phyloP scores from a whole-genome alignment of 2,888 invertebrate species.

The Stomorhina lunata region DNA sequence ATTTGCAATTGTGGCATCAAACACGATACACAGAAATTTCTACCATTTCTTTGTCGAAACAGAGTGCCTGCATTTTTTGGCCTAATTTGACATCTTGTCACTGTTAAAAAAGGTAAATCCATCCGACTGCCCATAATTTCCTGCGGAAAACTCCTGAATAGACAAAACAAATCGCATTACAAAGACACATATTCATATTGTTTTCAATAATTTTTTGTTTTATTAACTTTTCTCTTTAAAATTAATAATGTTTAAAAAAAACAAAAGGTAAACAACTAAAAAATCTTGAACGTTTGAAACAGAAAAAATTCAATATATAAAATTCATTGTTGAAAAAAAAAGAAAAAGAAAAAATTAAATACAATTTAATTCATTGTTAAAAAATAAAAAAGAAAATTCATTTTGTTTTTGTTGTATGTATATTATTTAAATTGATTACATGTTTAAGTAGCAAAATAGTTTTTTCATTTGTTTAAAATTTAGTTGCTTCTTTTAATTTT shows the following conservation, averaged over 20 bases:
- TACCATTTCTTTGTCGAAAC: no score
- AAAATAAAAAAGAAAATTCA: constrained; percentile 16
- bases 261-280: neutral
- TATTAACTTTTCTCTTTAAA: neutral
- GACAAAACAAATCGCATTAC: no score
- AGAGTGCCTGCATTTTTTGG: no score
- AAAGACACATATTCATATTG: constrained; percentile 2
- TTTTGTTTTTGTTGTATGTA: constrained; percentile 1
- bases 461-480: constrained; percentile 42
- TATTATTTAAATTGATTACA: constrained; percentile 34
- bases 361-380: neutral
- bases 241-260: neutral
- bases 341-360: constrained; percentile 1
- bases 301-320: neutral
- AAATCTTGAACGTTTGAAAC: neutral
- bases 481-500: neutral
- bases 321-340: neutral
- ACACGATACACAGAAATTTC: no score
- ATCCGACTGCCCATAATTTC: no score
- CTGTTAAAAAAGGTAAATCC: no score
- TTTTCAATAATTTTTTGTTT: neutral
- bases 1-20: no score
- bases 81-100: no score
- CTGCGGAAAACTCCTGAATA: no score
- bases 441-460: constrained; percentile 72